Evolutionary conservation across 2,888 invertebrate species (phyloP), one percentile per base, ranked within the genome.

Genomic region (Caenorhabditis sinica): DNA sequence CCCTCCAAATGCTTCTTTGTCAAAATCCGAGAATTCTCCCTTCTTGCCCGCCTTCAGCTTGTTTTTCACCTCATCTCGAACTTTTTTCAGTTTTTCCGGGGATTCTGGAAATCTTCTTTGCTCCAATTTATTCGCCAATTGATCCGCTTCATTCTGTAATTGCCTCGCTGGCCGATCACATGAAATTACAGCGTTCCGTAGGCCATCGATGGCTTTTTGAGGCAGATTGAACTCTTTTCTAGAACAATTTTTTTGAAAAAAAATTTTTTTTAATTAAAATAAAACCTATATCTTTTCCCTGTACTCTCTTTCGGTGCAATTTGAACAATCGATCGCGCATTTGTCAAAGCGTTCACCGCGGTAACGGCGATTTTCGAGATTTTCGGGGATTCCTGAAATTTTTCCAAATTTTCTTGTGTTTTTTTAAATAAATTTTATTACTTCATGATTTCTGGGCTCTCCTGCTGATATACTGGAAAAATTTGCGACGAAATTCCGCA

Each of bases 91-190:
- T 13, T 86, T 87, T 40, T 86, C 85, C 0, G 90, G 86, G 8
- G 89, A 83, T 28, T 90, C 89, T 36, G 91, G 91, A 73, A 91
- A 91, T 49, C 83, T 56, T 28, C 91, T 75, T 66, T 89, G 88
- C 15, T 83, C 75, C 15, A 91, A 63, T 61, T 86, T 85, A 25
- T 87, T 85, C 8, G 82, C 68, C 30, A 91, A 63, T 69, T 90
- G 86, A 85, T 92, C 92, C 1, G 92, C 91, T 53, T 92, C 91
- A 68, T 89, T 75, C 79, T 92, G 92, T n/a, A 92, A 69, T 76
- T 89, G 89, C 66, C 90, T 91, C 28, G 90, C 89, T 1, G 86
- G 74, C 9, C 83, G 71, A 25, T 85, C 85, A 74, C 87, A 89
- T 17, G 82, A 75, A 8, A 87, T 25, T 15, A 88, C 25, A 8